These are phyloP conservation scores for Myoxocephalus aenaeus DNA, from an alignment of 2,797 vertebrate species.

Conservation along the genomic window DNA sequence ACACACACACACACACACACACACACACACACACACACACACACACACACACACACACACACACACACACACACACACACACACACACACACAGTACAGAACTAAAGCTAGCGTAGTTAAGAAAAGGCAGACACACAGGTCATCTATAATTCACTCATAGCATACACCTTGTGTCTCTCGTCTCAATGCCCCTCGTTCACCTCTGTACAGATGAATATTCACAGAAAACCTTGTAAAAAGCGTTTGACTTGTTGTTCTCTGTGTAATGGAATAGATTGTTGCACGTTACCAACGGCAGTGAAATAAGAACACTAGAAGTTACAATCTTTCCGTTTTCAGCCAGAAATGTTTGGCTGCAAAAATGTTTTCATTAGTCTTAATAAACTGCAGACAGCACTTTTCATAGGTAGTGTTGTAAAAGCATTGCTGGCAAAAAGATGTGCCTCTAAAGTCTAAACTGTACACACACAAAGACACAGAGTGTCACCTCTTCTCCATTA, in stretches of 20 bases:
- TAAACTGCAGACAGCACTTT: background rate
- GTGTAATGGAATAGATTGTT: no score
- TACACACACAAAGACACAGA: constrained; percentile 12
- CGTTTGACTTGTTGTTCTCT: background rate
- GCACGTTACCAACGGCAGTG: no score
- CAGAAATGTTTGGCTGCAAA: no score
- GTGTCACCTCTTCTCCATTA: constrained; percentile 31
- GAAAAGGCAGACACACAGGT: background rate
- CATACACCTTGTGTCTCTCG: no score
- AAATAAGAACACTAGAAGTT: no score
- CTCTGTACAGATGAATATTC: background rate
- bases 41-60: constrained; percentile 9
- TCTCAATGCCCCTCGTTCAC: background rate
- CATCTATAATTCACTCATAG: background rate
- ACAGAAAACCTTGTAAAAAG: background rate
- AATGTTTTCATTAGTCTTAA: background rate
- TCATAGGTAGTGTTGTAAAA: background rate
- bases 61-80: constrained; percentile 7
- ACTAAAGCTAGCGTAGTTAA: background rate
- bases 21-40: background rate
- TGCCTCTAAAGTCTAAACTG: no score
- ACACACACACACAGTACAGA: background rate
- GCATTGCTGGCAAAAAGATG: background rate
- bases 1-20: background rate
- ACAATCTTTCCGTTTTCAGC: no score